phyloP scores from a whole-genome alignment of 2,888 invertebrate genomes.

The Xanthia icteritia region DNA sequence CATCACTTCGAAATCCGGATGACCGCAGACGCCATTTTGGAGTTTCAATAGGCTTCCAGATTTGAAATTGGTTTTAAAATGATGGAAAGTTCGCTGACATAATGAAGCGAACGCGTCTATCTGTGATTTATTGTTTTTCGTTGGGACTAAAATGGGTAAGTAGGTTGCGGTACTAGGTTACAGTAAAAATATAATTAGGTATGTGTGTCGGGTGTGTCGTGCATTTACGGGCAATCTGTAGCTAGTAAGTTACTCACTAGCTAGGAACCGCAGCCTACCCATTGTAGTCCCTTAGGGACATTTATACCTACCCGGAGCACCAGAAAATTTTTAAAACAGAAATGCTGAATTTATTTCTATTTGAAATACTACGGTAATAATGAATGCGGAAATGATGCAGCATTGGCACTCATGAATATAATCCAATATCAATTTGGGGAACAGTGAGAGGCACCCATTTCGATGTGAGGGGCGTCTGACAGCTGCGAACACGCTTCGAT shows the following conservation, averaged over 20 bases:
- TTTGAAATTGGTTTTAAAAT: slow-evolving; percentile 34
- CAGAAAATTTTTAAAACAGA: background rate
- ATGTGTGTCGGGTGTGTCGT: background rate
- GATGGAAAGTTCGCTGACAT: background rate
- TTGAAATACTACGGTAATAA: slow-evolving; percentile 12
- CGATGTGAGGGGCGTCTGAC: slow-evolving; percentile 54
- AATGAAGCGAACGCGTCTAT: background rate
- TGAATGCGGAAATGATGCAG: slow-evolving; percentile 33
- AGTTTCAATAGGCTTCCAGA: slow-evolving; percentile 30
- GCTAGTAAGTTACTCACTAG: background rate
- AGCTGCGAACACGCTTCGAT: slow-evolving; percentile 61
- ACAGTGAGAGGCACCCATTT: slow-evolving; percentile 54
- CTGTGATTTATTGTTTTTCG: slow-evolving; percentile 1
- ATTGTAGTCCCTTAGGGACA: background rate
- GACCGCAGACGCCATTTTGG: slow-evolving; percentile 64
- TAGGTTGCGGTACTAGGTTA: background rate
- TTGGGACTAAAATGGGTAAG: background rate
- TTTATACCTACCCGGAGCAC: background rate
- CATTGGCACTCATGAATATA: slow-evolving; percentile 36
- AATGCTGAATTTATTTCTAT: slow-evolving; percentile 2
- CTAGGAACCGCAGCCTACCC: background rate
- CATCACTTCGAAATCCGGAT: slow-evolving; percentile 61
- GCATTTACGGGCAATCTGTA: too few relatives aligned
- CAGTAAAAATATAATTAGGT: background rate
- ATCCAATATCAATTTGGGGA: slow-evolving; percentile 52